Base-by-base conservation (phyloP, 2,888 invertebrate genomes). In the Balanococcus diminutus region DNA sequence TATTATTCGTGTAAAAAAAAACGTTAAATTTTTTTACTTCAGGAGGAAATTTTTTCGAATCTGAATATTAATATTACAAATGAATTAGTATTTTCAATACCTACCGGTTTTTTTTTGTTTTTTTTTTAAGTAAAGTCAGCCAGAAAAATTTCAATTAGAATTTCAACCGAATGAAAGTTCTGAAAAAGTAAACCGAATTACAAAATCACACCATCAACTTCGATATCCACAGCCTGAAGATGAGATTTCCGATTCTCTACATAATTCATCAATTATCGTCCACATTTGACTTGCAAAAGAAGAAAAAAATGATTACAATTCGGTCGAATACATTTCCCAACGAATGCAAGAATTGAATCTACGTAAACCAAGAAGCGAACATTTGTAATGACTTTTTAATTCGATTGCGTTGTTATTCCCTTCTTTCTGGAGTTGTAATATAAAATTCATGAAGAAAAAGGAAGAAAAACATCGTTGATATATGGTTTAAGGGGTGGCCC, bases 331-430 rank as follows among this genome's bases (percentile, higher is more conserved):
- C 36, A 16, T 67, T 79, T 36, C 19, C 36, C 36, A 79, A 79
- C 75, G 19, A 79, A 79, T 79, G 75, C 75, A 79, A 79, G 36
- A 79, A 79, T 36, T 32, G 75, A 36, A 79, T 36, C 75, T 79
- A 79, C 75, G 36, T 79, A 36, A 32, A 79, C 75, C 28, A 79
- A 79, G 75, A 32, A 79, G 36, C 75, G 75, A 79, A 79, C 75
- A 79, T 36, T 82, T 82, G 82, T 82, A 82, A 82, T 82, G 82
- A 82, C 82, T 82, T 82, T 82, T 82, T 82, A 82, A 82, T 82
- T 82, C 56, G 82, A 82, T 82, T 82, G 82, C 56, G 82, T 82
- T 56, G 82, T 51, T 56, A 31, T 82, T 82, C 31, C 51, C 51
- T 56, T 46, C 56, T 31, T 56, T 46, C 56, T 28, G 31, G 32